Evolutionary conservation across 2,888 invertebrate species (phyloP).

Genomic region (Tetheella fluctuosa): DNA sequence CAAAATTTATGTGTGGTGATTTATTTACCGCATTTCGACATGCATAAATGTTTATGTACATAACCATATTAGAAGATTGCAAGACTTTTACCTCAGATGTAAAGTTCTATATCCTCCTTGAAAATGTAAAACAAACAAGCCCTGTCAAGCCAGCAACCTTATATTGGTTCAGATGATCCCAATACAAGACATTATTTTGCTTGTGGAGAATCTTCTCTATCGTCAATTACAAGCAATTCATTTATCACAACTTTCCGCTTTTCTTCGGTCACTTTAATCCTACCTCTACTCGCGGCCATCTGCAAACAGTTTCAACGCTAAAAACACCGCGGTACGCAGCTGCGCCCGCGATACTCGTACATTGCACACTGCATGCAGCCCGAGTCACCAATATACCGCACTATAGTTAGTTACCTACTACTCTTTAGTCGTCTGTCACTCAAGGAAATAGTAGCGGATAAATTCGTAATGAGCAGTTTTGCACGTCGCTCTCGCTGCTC

Average conservation of each 20-base stretch:
- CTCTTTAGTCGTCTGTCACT: not conserved
- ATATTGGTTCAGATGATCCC: too few relatives aligned
- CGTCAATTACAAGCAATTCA: too few relatives aligned
- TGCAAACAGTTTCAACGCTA: slow-evolving; percentile 42
- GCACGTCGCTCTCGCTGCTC: not conserved
- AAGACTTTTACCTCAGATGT: too few relatives aligned
- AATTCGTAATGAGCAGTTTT: not conserved
- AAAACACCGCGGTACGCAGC: slow-evolving; percentile 43
- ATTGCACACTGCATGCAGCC: slow-evolving; percentile 39
- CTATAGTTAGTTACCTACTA: not conserved
- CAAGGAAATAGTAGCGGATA: not conserved
- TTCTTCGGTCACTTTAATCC: not conserved
- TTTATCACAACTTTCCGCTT: not conserved
- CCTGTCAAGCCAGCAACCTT: too few relatives aligned
- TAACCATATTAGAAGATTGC: too few relatives aligned
- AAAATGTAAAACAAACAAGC: too few relatives aligned
- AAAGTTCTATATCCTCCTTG: too few relatives aligned
- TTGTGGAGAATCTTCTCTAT: too few relatives aligned
- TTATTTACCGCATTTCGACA: not conserved
- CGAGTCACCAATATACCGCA: slow-evolving; percentile 32
- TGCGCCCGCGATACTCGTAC: slow-evolving; percentile 32
- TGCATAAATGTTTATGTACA: not conserved
- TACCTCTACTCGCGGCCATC: slow-evolving; percentile 27
- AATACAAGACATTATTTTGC: too few relatives aligned
- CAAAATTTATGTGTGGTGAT: not conserved